These are phyloP conservation scores for Rhizoglyphus robini DNA, from an alignment of 1,140 invertebrate genomes.

Conservation along the genomic window DNA sequence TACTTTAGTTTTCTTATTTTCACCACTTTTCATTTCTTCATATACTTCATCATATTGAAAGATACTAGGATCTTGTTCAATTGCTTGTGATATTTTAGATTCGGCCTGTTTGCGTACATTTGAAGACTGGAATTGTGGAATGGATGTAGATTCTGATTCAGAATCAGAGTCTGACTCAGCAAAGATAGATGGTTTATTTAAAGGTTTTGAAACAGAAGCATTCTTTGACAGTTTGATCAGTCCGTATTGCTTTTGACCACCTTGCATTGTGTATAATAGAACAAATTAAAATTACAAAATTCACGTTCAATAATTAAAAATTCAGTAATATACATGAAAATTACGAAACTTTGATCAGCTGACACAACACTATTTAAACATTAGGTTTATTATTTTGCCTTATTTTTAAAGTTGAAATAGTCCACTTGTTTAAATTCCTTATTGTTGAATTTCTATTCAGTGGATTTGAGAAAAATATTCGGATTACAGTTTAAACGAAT, in stretches of 20 bases:
- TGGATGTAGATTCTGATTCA: neutral
- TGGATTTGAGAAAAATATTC: no score
- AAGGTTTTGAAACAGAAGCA: neutral
- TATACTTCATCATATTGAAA: conserved; percentile 92
- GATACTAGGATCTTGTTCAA: conserved; percentile 74
- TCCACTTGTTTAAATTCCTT: no score
- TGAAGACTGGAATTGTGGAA: neutral
- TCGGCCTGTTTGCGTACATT: conserved; percentile 30
- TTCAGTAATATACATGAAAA: no score
- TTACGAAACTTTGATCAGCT: no score
- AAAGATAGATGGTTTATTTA: neutral
- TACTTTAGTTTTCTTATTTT: neutral
- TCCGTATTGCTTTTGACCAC: conserved; percentile 1
- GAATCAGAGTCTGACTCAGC: conserved; percentile 2
- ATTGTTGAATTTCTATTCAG: no score
- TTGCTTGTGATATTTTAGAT: conserved; percentile 46
- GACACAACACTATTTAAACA: no score
- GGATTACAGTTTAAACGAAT: no score
- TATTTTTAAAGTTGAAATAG: no score
- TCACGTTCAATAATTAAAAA: no score
- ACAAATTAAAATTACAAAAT: no score
- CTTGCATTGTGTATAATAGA: neutral
- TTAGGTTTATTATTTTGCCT: no score
- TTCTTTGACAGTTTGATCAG: conserved; percentile 12
- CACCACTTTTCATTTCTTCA: conserved; percentile 54